phyloP scores from a whole-genome alignment of 2,113 vertebrate species.

The Dromaius novaehollandiae region DNA sequence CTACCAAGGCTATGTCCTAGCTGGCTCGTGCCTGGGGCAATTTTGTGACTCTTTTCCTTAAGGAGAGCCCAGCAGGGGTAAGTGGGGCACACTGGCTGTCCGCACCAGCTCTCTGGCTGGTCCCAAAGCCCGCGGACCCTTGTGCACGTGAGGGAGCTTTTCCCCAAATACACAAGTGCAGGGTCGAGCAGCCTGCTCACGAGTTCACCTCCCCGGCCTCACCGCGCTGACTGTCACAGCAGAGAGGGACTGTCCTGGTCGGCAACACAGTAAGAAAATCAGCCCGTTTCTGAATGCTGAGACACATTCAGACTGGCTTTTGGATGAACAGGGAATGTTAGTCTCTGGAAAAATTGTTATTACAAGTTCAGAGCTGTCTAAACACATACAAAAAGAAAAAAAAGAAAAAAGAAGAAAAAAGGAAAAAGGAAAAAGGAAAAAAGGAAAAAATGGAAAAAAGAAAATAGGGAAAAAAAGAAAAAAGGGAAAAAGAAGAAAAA shows the following conservation, averaged over 20 bases:
- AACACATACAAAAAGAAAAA: not conserved
- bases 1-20: not conserved
- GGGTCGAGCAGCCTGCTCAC: rapidly evolving
- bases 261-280: not conserved
- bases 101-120: not conserved
- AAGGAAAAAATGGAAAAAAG: too few relatives aligned
- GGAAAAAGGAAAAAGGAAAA: too few relatives aligned
- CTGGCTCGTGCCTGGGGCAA: not conserved
- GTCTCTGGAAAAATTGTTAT: not conserved
- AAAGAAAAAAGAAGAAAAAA: too few relatives aligned
- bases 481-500: not conserved
- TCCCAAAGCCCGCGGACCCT: too few relatives aligned
- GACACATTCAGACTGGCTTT: not conserved
- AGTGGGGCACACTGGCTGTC: not conserved
- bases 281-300: not conserved
- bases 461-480: not conserved
- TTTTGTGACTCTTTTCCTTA: not conserved
- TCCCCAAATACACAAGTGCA: not conserved
- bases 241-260: not conserved
- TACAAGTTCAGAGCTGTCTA: not conserved
- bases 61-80: not conserved
- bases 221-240: rapidly evolving
- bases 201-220: not conserved
- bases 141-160: not conserved
- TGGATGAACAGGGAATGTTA: not conserved